Conservation (phyloP, 1,140 invertebrate species). For the Olivierus martensii region DNA sequence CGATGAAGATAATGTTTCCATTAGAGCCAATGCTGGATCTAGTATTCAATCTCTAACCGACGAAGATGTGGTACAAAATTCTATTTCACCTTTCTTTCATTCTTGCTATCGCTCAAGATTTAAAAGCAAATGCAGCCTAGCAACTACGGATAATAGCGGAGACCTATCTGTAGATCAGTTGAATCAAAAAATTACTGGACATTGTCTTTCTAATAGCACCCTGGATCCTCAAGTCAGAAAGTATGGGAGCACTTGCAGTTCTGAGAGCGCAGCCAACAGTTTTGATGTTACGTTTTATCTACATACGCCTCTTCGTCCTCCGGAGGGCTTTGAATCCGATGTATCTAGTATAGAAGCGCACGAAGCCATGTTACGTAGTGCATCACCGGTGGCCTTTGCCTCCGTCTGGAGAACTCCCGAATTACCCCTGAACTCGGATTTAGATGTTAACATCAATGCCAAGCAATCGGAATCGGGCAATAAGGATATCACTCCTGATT, state of each 20-base stretch:
- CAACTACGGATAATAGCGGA: slow-evolving; percentile 17
- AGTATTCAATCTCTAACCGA: slow-evolving; percentile 16
- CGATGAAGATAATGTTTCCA: slow-evolving; percentile 17
- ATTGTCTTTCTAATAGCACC: slow-evolving; percentile 9
- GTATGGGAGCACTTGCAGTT: slow-evolving; percentile 26
- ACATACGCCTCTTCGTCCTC: too few species aligned
- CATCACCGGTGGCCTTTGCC: too few species aligned
- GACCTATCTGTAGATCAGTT: slow-evolving; percentile 16
- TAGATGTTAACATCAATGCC: neutral
- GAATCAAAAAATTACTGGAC: slow-evolving; percentile 10
- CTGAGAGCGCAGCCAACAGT: slow-evolving; percentile 27
- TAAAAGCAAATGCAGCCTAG: slow-evolving; percentile 11
- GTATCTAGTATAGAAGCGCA: slow-evolving; percentile 4
- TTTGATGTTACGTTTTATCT: slow-evolving; percentile 25
- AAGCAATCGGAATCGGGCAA: too few species aligned
- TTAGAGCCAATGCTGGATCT: slow-evolving; percentile 15
- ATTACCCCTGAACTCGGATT: slow-evolving; percentile 15
- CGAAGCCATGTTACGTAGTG: too few species aligned
- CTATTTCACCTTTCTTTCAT: slow-evolving; percentile 18
- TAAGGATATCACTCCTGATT: slow-evolving; percentile 22
- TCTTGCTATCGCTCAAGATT: slow-evolving; percentile 11
- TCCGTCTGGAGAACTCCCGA: slow-evolving; percentile 1
- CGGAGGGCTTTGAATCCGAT: slow-evolving; percentile 10
- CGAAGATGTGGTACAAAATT: slow-evolving; percentile 13
- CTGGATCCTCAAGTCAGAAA: slow-evolving; percentile 17